Base-by-base conservation (phyloP, 53 echinoderm and acorn worm species). In the Actinopyga echinites region DNA sequence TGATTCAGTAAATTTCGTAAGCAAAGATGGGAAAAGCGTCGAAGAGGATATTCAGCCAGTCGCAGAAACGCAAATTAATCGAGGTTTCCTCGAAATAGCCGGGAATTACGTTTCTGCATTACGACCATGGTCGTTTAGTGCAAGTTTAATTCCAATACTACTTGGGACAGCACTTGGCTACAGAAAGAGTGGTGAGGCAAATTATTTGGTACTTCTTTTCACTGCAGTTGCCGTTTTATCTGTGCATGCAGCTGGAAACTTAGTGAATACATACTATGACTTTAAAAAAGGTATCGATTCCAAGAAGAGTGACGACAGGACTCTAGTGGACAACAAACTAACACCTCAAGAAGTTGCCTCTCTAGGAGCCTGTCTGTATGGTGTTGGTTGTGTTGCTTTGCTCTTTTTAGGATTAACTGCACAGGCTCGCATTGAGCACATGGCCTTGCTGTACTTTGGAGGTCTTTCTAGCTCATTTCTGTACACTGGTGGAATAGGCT, bases 191-290 rank as follows among this genome's bases (percentile, higher is more conserved):
- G 85, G 80, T 65, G 64, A 64, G 13, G 38, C 87, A n/a, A 60
- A 87, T 42, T 56, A 83, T 22, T 30, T 86, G 3, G 90, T 88
- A 6, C 88, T 94, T 74, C 69, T 89, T 22, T 93, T 93, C n/a
- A 86, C 91, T 22, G 44, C 91, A n/a, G 74, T 92, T 64, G 95
- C 95, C 33, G 87, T 93, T n/a, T 75, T 95, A 19, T 93, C 91
- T 19, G 97, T 96, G 2, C 97, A 96, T 49, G 97, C 92, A 11
- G 97, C 97, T 63, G 97, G 96, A 10, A 96, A 96, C 68, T 83
- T 96, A 13, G 93, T 93, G 30, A 96, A 96, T 69, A 93, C 97
- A 10, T 96, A 96, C 77, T 96, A 91, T 71, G 97, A 96, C 82
- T 96, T 89, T 61, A n/a, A 85, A 69, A 93, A 90, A 83, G 97